Base-by-base conservation (phyloP, 2,797 vertebrate species). In the Acipenser ruthenus region DNA sequence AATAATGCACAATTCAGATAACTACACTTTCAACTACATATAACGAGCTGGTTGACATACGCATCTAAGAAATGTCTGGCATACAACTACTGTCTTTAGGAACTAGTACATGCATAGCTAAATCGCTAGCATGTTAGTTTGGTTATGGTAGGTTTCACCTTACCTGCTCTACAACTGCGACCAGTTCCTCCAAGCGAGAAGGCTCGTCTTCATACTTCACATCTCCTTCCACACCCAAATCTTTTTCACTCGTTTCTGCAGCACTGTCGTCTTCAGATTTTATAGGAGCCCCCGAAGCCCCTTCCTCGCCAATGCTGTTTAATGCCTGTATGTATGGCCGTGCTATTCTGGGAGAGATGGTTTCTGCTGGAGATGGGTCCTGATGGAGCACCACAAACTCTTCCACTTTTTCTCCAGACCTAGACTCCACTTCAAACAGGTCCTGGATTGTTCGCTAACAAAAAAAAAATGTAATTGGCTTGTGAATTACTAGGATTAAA, bases 351-450 rank as follows among this genome's bases (percentile, higher is more conserved):
- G 95, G 93, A 1, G 96, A 95, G 64, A 99, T 99, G 69, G 91
- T 87, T 79, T 99, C 95, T 10, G 94, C 90, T 61, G 93, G 90
- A 1, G 94, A 96, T 0, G 96, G 94, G 50, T 98, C 97, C 80
- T 99, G 97, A 68, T 96, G 93, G 62, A 99, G 94, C 55, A 99
- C 92, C 1, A 99, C 96, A 72, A 97, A 98, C 79, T 99, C 96
- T 80, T 99, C 96, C 6, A 98, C 95, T 79, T 96, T 98, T 72
- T 96, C 94, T 6, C 94, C 91, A 6, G 94, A 96, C 51, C 93
- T 94, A 0, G 94, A 85, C 71, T 98, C 96, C 65, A 96, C 94
- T 79, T 99, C 97, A 83, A 99, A 98, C 66, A 99, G 89, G 80
- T 99, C 97, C 81, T 96, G 95, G 81, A 99, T 99, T 0, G 97